Base-by-base conservation (phyloP, 2,113 vertebrate species). In the Colius striatus region DNA sequence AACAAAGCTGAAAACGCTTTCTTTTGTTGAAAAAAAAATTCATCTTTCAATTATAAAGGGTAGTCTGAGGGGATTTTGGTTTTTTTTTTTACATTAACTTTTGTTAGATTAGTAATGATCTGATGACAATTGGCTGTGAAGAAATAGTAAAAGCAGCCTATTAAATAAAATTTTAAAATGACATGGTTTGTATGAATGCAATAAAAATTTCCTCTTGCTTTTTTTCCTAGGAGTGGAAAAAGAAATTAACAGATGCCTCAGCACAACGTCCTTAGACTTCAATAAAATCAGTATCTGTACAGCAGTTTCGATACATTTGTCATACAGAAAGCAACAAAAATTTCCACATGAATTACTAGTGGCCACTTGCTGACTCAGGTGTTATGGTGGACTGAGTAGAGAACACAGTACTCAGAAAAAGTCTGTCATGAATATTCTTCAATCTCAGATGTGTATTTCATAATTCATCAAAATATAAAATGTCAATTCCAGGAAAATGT, bases 61-160 rank as follows among this genome's bases (percentile, higher is more conserved):
- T 48, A 68, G 74, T 60, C 16, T 48, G 4, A 73, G 41, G 38
- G 38, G 38, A 41, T 54, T 90, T 43, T 50, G 14, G n/a, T 48
- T 22, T 17, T 25, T 27, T 14, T 27, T 47, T 45, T 67, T 60
- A 13, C 8, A 41, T 30, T 45, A 53, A 47, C 19, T 84, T 76
- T 55, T 58, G 23, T 47, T 63, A 80, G 36, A 29, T 74, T 55
- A 73, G 17, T 13, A 82, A 87, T 72, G 30, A 84, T 53, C 60
- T 87, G 43, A 63, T 77, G 73, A 38, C 36, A 83, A 93, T 50
- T 92, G 34, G 32, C 29, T 55, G 43, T 58, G 38, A 93, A 92
- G 47, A 92, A 93, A 74, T 41, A 89, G 57, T n/a, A 62, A 87
- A 94, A 95, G 32, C 36, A 82, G 34, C 19, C n/a, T 80, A 81